A percentile compares a stretch with the other conserved stretches of the same genome.
These are phyloP conservation scores for Epistrophella euchroma DNA, from an alignment of 2,888 invertebrate species.

Conservation along the genomic window DNA sequence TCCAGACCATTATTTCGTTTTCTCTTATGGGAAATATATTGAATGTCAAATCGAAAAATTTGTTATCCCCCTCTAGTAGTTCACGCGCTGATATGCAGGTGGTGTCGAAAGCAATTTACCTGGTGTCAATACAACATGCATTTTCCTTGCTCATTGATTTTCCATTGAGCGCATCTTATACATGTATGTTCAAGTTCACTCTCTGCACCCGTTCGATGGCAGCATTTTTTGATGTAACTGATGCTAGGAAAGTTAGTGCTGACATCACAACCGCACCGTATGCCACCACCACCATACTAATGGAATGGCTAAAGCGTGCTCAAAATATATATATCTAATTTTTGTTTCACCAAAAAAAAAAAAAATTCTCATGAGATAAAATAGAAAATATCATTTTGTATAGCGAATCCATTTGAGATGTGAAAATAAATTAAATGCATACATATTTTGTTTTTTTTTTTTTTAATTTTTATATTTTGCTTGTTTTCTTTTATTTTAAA, in stretches of 20 bases:
- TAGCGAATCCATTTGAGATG: constrained; percentile 42
- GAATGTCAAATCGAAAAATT: too few relatives aligned
- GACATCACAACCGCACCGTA: not conserved
- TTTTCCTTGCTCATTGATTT: constrained; percentile 4
- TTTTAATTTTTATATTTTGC: constrained; percentile 19
- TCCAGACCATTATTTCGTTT: too few relatives aligned
- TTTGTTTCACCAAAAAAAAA: constrained; percentile 30
- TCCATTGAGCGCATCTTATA: not conserved
- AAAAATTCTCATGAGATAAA: constrained; percentile 59
- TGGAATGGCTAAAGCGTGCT: too few relatives aligned
- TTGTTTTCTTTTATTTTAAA: constrained; percentile 17
- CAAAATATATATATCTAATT: constrained; percentile 62
- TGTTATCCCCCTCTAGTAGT: too few relatives aligned
- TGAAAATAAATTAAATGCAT: constrained; percentile 60
- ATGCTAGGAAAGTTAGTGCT: not conserved
- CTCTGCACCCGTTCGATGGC: not conserved
- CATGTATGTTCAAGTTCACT: not conserved
- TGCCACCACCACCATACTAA: not conserved
- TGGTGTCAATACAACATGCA: constrained; percentile 19
- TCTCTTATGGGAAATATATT: too few relatives aligned
- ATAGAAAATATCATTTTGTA: constrained; percentile 59
- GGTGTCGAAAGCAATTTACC: too few relatives aligned
- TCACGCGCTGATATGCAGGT: too few relatives aligned
- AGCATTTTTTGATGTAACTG: not conserved
- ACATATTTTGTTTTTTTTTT: constrained; percentile 5